Conservation (phyloP, 2,888 invertebrate genomes). For the Zootermopsis nevadensis region DNA sequence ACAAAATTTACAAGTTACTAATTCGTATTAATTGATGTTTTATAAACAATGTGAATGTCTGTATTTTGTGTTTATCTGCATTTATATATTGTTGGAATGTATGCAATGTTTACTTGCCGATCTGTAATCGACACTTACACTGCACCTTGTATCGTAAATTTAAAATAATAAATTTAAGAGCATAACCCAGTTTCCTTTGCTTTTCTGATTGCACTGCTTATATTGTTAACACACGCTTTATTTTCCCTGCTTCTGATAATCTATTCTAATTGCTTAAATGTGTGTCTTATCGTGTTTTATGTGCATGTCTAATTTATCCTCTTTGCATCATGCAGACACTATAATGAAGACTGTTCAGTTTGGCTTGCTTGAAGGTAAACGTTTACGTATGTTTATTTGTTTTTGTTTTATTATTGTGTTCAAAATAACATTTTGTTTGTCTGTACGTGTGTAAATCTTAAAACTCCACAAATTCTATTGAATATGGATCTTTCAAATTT, state of each 20-base stretch:
- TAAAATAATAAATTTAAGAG: conserved; percentile 9
- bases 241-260: conserved; percentile 10
- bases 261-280: not conserved
- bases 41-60: not conserved
- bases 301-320: conserved; percentile 52
- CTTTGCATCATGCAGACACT: conserved; percentile 52
- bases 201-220: conserved; percentile 30
- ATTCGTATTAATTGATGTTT: not conserved
- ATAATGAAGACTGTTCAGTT: conserved; percentile 39
- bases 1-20: not conserved
- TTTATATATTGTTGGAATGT: conserved; percentile 33
- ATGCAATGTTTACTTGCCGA: conserved; percentile 17
- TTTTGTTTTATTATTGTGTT: too few species aligned
- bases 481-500: too few species aligned
- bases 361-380: conserved; percentile 47
- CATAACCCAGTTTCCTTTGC: conserved; percentile 3
- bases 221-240: not conserved
- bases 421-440: too few species aligned
- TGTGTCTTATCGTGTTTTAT: conserved; percentile 37
- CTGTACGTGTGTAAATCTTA: too few species aligned
- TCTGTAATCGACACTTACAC: conserved; percentile 8
- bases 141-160: conserved; percentile 24
- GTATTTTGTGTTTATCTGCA: conserved; percentile 14
- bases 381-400: too few species aligned
- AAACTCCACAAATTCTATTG: too few species aligned